Conservation (phyloP, 2,113 vertebrate genomes). For the Thinocorus orbignyianus region DNA sequence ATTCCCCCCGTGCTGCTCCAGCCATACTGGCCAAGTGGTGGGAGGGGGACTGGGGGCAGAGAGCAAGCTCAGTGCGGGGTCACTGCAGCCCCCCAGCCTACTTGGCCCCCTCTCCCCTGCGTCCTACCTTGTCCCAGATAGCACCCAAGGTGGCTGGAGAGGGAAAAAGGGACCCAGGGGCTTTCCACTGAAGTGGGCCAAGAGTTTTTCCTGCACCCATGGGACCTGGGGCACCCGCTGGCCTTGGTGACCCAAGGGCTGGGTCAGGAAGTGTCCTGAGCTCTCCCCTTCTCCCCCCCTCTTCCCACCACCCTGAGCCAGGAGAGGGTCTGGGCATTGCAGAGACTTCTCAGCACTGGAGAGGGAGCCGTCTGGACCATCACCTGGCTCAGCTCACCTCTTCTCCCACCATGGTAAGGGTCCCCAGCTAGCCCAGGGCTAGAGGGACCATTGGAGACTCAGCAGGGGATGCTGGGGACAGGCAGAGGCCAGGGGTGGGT, state of each 20-base stretch:
- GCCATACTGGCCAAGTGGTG: rapidly evolving
- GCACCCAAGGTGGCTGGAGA: not conserved
- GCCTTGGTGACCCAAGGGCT: not conserved
- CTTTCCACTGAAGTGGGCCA: not conserved
- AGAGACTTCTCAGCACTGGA: not conserved
- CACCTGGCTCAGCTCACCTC: not conserved
- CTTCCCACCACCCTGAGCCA: not conserved
- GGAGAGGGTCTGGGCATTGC: not conserved
- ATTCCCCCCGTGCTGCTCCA: not conserved
- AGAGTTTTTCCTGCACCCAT: not conserved
- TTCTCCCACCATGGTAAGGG: not conserved
- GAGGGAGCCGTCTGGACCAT: not conserved
- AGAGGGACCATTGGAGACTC: not conserved
- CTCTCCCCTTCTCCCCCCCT: too few relatives aligned
- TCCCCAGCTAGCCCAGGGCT: not conserved
- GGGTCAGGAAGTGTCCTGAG: not conserved
- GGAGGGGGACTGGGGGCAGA: not conserved
- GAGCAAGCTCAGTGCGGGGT: not conserved
- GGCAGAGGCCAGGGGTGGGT: not conserved
- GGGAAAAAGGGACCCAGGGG: not conserved
- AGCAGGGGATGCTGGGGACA: not conserved
- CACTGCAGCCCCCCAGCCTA: not conserved
- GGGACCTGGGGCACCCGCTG: not conserved
- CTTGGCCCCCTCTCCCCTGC: not conserved
- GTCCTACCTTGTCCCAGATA: not conserved